Evolutionary conservation across 2,888 invertebrate species (phyloP).

Genomic region (Sarcophaga carnaria): DNA sequence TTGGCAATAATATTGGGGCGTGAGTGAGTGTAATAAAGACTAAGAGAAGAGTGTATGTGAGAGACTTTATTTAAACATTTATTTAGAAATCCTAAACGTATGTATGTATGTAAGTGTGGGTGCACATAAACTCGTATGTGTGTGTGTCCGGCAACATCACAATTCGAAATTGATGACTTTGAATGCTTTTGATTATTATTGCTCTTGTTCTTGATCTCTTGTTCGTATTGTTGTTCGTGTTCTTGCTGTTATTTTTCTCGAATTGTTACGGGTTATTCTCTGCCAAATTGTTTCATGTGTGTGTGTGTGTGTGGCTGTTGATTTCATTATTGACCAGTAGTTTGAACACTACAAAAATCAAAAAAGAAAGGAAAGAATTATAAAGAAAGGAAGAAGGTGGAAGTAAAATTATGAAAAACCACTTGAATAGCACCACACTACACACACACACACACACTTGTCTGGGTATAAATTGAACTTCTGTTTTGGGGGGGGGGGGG

Average conservation of each 20-base stretch:
- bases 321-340: slow-evolving; percentile 44
- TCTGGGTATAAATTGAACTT: not conserved
- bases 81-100: not conserved
- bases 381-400: slow-evolving; percentile 9
- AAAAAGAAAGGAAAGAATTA: not conserved
- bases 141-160: slow-evolving; percentile 49
- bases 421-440: not conserved
- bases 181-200: slow-evolving; percentile 68
- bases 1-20: slow-evolving; percentile 17
- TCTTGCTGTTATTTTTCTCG: slow-evolving; percentile 24
- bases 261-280: slow-evolving; percentile 47
- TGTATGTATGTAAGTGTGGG: not conserved
- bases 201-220: slow-evolving; percentile 33
- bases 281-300: slow-evolving; percentile 31
- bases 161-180: slow-evolving; percentile 72
- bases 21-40: not conserved
- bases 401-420: slow-evolving; percentile 25
- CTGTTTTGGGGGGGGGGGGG: not conserved
- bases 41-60: not conserved
- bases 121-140: not conserved
- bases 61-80: not conserved
- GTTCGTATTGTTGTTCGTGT: slow-evolving; percentile 11
- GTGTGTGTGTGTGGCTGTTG: slow-evolving; percentile 16
- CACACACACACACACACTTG: not conserved
- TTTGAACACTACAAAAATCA: not conserved